A percentile compares a stretch with the other conserved stretches of the same genome.
Evolutionary conservation across 1,140 invertebrate genomes (phyloP).

Genomic region (Ooceraea biroi): DNA sequence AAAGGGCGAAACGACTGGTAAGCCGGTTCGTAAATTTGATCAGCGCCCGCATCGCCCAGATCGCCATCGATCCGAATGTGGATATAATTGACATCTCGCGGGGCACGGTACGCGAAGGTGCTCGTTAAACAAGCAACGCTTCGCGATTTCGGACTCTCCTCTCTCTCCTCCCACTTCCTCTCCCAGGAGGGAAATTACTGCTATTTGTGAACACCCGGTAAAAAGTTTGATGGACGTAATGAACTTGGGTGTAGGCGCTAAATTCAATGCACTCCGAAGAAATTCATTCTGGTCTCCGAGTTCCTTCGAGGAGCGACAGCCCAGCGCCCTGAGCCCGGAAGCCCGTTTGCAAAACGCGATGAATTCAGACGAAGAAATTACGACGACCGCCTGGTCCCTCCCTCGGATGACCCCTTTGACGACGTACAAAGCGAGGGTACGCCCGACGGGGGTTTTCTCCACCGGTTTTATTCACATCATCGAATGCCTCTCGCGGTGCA

Average conservation of each 20-base stretch:
- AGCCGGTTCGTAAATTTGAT: background rate
- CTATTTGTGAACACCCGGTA: background rate
- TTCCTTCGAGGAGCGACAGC: background rate
- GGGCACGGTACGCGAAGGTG: background rate
- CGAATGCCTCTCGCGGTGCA: slow-evolving; percentile 9
- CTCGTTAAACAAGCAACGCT: too few species aligned
- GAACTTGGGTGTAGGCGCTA: background rate
- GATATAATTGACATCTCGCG: background rate
- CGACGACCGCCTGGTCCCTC: background rate
- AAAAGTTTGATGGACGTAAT: background rate
- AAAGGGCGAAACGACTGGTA: background rate
- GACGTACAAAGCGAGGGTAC: slow-evolving; percentile 4
- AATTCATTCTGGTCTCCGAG: slow-evolving; percentile 25
- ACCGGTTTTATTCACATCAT: slow-evolving; percentile 45
- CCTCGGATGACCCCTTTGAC: background rate
- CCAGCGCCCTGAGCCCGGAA: too few species aligned
- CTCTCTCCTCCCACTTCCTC: too few species aligned
- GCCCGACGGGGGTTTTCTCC: slow-evolving; percentile 21
- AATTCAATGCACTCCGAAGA: slow-evolving; percentile 1
- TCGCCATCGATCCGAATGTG: background rate
- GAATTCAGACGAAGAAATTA: slow-evolving; percentile 27
- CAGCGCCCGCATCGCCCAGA: too few species aligned
- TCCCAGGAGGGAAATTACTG: background rate
- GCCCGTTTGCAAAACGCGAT: background rate
- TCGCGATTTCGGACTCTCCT: too few species aligned